Percentiles rank a stretch among this genome's conserved stretches.
Evolutionary conservation across 2,888 invertebrate species (phyloP).

Genomic region (Lutraria lutraria): DNA sequence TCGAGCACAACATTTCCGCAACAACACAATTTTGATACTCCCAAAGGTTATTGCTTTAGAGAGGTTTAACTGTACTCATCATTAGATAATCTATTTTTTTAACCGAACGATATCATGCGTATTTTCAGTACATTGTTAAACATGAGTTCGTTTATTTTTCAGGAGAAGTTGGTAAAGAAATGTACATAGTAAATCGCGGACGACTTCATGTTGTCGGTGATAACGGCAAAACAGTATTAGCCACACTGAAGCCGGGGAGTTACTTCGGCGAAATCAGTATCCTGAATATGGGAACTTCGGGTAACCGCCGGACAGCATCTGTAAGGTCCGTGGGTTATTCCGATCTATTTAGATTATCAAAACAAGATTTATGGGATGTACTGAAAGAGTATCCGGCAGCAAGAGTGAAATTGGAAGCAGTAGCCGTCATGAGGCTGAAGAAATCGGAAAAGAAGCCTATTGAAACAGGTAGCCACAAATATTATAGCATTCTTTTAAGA

Average conservation of each 20-base stretch:
- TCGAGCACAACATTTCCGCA: too few species aligned
- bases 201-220: slow-evolving; percentile 89
- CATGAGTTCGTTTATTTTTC: slow-evolving; percentile 77
- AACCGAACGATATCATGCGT: too few species aligned
- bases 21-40: too few species aligned
- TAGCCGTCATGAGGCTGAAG: slow-evolving; percentile 98
- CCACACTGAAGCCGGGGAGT: slow-evolving; percentile 98
- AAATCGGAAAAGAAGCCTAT: slow-evolving; percentile 94
- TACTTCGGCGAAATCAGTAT: slow-evolving; percentile 99
- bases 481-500: too few species aligned
- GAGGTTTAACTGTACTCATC: too few species aligned
- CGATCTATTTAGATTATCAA: slow-evolving; percentile 98
- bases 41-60: too few species aligned
- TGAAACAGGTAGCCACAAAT: slow-evolving; percentile 78
- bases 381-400: slow-evolving; percentile 91
- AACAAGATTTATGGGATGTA: slow-evolving; percentile 99
- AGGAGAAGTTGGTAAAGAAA: slow-evolving; percentile 99
- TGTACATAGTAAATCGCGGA: slow-evolving; percentile 99
- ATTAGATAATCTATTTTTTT: too few species aligned
- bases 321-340: slow-evolving; percentile 99
- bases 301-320: slow-evolving; percentile 98
- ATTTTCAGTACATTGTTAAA: background rate
- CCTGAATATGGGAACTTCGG: slow-evolving; percentile 96
- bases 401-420: slow-evolving; percentile 94
- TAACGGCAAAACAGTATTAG: slow-evolving; percentile 97